These are phyloP conservation scores for Tragelaphus buxtoni DNA, from an alignment of 2,113 vertebrate species.

Conservation along the genomic window DNA sequence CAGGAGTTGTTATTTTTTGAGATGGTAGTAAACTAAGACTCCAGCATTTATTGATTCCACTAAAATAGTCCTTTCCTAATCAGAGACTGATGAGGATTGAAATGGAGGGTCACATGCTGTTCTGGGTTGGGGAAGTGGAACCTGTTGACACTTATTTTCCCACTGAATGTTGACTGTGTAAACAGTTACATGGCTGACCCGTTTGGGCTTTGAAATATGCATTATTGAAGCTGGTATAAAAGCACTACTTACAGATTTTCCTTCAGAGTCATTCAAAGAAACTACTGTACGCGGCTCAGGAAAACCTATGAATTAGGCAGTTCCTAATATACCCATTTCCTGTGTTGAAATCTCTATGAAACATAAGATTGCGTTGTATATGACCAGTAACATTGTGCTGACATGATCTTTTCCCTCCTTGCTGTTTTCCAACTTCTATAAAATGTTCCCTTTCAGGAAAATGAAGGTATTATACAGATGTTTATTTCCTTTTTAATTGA, in stretches of 20 bases:
- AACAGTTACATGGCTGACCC: constrained; percentile 53
- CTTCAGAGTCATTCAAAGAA: constrained; percentile 68
- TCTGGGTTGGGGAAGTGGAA: constrained; percentile 17
- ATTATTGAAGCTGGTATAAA: constrained; percentile 58
- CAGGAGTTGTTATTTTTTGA: background rate
- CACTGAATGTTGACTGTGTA: constrained; percentile 69
- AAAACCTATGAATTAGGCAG: constrained; percentile 67
- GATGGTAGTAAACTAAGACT: background rate
- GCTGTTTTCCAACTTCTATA: constrained; percentile 58
- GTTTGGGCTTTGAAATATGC: constrained; percentile 58
- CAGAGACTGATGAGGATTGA: constrained; percentile 48
- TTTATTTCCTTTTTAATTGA: constrained; percentile 82
- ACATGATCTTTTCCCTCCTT: constrained; percentile 67
- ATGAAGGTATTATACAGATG: constrained; percentile 64
- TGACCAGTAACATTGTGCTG: constrained; percentile 74
- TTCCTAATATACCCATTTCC: constrained; percentile 71
- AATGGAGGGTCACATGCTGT: constrained; percentile 65
- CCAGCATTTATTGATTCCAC: background rate
- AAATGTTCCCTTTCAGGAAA: constrained; percentile 77
- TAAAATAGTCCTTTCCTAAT: constrained; percentile 50
- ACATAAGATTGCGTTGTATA: constrained; percentile 69
- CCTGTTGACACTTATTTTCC: constrained; percentile 62
- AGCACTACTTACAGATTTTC: constrained; percentile 49
- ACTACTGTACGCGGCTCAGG: constrained; percentile 53
- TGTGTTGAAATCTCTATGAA: constrained; percentile 72